Percentiles rank a stretch among this genome's conserved stretches.
Evolutionary conservation across 2,113 vertebrate species (phyloP).

Genomic region (Chinchilla lanigera): DNA sequence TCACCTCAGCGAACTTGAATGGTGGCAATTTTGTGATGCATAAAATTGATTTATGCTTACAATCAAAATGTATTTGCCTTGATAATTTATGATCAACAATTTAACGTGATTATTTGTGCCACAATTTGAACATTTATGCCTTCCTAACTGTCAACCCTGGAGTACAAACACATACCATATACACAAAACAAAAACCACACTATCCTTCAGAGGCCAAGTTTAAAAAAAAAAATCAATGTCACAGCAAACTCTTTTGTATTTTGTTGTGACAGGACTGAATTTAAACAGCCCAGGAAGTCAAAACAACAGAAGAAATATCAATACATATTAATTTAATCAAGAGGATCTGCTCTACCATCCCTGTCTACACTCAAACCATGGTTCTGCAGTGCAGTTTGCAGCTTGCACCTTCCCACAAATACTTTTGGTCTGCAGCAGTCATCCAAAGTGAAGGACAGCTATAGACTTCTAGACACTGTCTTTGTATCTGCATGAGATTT

Average conservation of each 20-base stretch:
- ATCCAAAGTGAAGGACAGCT: slow-evolving; percentile 27
- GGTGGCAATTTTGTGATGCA: slow-evolving; percentile 79
- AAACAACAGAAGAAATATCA: slow-evolving; percentile 89
- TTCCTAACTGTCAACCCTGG: slow-evolving; percentile 80
- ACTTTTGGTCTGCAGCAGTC: not conserved
- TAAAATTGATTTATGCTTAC: slow-evolving; percentile 82
- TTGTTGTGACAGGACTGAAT: slow-evolving; percentile 89
- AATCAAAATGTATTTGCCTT: slow-evolving; percentile 82
- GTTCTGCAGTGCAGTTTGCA: not conserved
- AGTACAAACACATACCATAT: slow-evolving; percentile 28
- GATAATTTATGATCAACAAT: slow-evolving; percentile 81
- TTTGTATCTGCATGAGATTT: slow-evolving; percentile 56
- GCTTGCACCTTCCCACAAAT: not conserved
- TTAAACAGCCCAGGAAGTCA: slow-evolving; percentile 87
- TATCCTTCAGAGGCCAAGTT: slow-evolving; percentile 78
- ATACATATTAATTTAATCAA: slow-evolving; percentile 88
- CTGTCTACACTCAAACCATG: slow-evolving; percentile 46
- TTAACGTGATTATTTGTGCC: slow-evolving; percentile 85
- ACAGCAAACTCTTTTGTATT: slow-evolving; percentile 85
- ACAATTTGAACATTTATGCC: slow-evolving; percentile 79
- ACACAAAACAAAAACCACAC: slow-evolving; percentile 69
- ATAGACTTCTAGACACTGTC: not conserved
- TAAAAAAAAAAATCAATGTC: slow-evolving; percentile 84
- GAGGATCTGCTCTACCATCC: slow-evolving; percentile 65
- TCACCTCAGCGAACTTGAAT: slow-evolving; percentile 71